phyloP scores from a whole-genome alignment of 2,888 invertebrate species.

The Cryptocheilus praepositus region DNA sequence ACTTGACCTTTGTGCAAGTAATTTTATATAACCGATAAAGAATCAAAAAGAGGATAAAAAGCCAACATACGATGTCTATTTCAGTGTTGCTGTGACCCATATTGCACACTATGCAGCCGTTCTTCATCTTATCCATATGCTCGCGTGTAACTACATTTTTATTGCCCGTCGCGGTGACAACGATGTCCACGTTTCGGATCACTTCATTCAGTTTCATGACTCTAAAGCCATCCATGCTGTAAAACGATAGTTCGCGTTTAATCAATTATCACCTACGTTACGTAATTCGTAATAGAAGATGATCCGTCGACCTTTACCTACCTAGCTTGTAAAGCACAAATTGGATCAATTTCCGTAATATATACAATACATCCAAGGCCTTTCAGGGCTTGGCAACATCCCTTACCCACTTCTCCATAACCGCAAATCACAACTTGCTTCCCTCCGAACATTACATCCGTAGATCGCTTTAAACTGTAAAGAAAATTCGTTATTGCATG shows the following conservation, averaged over 20 bases:
- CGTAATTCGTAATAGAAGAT: slow-evolving; percentile 3
- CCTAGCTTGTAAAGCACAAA: slow-evolving; percentile 97
- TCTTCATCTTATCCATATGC: slow-evolving; percentile 98
- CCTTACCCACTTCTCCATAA: slow-evolving; percentile 98
- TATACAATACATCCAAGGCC: slow-evolving; percentile 95
- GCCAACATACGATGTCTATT: slow-evolving; percentile 87
- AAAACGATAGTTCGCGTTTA: slow-evolving; percentile 43
- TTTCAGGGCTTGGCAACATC: slow-evolving; percentile 95
- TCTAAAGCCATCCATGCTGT: slow-evolving; percentile 96
- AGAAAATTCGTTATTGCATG: slow-evolving; percentile 11
- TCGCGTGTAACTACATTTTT: slow-evolving; percentile 96
- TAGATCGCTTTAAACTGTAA: slow-evolving; percentile 87
- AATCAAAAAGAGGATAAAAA: slow-evolving; percentile 10
- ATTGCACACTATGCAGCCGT: slow-evolving; percentile 95
- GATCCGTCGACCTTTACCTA: slow-evolving; percentile 64
- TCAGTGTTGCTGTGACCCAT: slow-evolving; percentile 99
- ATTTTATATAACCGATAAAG: slow-evolving; percentile 1
- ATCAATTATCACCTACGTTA: background rate
- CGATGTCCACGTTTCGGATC: slow-evolving; percentile 93
- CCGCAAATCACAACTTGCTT: slow-evolving; percentile 97
- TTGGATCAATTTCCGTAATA: slow-evolving; percentile 97
- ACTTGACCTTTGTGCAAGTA: slow-evolving; percentile 8
- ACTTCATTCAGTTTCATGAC: slow-evolving; percentile 97
- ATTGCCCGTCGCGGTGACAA: slow-evolving; percentile 98
- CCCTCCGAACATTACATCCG: slow-evolving; percentile 98